Evolutionary conservation across 2,113 vertebrate species (phyloP).

Genomic region (Talpa occidentalis): DNA sequence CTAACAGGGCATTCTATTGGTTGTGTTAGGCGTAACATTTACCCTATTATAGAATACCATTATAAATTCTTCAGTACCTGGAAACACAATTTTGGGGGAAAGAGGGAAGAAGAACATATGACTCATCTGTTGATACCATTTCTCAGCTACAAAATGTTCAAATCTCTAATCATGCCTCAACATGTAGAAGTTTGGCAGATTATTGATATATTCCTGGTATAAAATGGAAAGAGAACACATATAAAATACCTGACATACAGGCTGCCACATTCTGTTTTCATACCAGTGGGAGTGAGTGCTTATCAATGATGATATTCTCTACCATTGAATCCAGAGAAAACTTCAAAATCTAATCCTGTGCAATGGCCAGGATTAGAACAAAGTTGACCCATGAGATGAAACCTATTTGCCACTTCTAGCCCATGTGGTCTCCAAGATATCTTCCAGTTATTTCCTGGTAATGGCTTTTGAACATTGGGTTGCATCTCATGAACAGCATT

Average conservation of each 20-base stretch:
- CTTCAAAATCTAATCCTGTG: not conserved
- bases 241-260: not conserved
- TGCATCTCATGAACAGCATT: not conserved
- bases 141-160: not conserved
- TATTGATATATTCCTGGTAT: not conserved
- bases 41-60: not conserved
- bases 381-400: not conserved
- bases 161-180: not conserved
- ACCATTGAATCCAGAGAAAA: not conserved
- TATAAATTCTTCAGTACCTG: not conserved
- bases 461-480: not conserved
- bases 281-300: not conserved
- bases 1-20: too few species aligned
- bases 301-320: not conserved
- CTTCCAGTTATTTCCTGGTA: not conserved
- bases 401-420: not conserved
- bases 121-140: not conserved
- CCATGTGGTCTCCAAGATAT: not conserved
- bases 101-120: not conserved
- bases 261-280: not conserved
- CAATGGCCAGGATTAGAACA: not conserved
- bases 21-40: not conserved
- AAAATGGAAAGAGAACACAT: slow-evolving; percentile 1
- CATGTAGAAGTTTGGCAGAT: not conserved
- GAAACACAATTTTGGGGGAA: not conserved